Percentiles rank a stretch among this genome's conserved stretches.
These are phyloP conservation scores for Tetrao urogallus DNA, from an alignment of 2,113 vertebrate species.

Conservation along the genomic window DNA sequence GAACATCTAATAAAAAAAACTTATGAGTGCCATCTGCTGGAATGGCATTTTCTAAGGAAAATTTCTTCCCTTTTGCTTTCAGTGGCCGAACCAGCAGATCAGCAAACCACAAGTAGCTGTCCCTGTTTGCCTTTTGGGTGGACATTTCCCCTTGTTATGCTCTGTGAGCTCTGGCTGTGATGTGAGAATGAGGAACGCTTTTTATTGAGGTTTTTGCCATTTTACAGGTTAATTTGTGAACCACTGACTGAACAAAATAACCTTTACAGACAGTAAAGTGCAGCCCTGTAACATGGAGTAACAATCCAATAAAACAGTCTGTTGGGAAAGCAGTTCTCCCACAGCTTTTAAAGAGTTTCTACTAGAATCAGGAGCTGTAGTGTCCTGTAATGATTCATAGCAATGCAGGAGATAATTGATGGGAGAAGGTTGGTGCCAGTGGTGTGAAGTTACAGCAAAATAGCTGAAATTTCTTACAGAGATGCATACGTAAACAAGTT, in stretches of 20 bases:
- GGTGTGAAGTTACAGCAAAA: background rate
- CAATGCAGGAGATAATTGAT: rapidly evolving
- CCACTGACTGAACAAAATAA: conserved; percentile 32
- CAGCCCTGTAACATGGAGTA: conserved; percentile 12
- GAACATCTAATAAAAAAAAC: background rate
- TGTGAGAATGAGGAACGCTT: background rate
- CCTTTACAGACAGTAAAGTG: conserved; percentile 40
- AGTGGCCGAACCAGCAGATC: background rate
- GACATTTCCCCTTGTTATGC: background rate
- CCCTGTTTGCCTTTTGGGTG: background rate
- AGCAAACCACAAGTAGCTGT: background rate
- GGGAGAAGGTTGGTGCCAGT: background rate
- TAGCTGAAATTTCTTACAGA: background rate
- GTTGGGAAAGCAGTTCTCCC: background rate
- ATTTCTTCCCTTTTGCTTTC: background rate
- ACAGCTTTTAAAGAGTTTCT: background rate
- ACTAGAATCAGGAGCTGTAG: background rate
- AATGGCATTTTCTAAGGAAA: background rate
- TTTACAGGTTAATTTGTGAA: conserved; percentile 50
- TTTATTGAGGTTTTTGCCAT: conserved; percentile 36
- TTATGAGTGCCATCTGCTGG: background rate
- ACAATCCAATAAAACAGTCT: conserved; percentile 14
- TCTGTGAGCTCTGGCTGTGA: background rate
- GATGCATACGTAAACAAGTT: background rate
- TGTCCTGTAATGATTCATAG: background rate